Evolutionary conservation across 2,113 vertebrate genomes (phyloP), one percentile per base, ranked within the genome.

Genomic region (Synchiropus splendidus): DNA sequence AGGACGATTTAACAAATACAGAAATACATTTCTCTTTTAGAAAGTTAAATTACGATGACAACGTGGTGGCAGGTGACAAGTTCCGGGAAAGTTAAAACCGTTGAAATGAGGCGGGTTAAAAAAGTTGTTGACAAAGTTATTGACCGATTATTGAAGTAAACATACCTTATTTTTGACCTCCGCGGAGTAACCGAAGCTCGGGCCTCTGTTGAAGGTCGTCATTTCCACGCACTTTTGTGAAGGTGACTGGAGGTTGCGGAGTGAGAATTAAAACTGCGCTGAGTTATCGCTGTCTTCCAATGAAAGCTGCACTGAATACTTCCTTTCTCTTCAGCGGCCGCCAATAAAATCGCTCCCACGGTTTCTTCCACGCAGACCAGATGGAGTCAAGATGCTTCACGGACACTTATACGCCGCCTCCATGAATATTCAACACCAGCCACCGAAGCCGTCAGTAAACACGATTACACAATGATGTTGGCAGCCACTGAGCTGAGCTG

Each of bases 131-230:
- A 27, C 4, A 5, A 8, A 5, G 21, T 27, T 27, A n/a, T n/a
- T n/a, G n/a, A n/a, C n/a, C n/a, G n/a, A n/a, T n/a, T n/a, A n/a
- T 1, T 6, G 1, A 2, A 10, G 1, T 2, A 12, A 2, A 67
- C 75, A 2, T 62, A 86, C 84, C 76, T 83, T 84, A 64, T 70
- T 85, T 55, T 75, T 85, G 1, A 86, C 81, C 50, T 86, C 84
- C 9, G 84, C 84, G n/a, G 82, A 75, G 49, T 84, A 61, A 12
- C 84, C 84, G 45, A 81, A 86, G 13, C 70, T 42, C n/a, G 84
- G 84, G 49, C 84, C 84, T 57, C 33, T 83, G 75, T 74, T 80
- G 39, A 86, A 86, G 27, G 37, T 39, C 15, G 79, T 12, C 84
- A 86, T 86, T 9, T 45, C 67, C 17, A 21, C 21, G 21, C 21